These are phyloP conservation scores for Enteromius treurensis DNA, from an alignment of 2,797 vertebrate genomes.

Conservation along the genomic window DNA sequence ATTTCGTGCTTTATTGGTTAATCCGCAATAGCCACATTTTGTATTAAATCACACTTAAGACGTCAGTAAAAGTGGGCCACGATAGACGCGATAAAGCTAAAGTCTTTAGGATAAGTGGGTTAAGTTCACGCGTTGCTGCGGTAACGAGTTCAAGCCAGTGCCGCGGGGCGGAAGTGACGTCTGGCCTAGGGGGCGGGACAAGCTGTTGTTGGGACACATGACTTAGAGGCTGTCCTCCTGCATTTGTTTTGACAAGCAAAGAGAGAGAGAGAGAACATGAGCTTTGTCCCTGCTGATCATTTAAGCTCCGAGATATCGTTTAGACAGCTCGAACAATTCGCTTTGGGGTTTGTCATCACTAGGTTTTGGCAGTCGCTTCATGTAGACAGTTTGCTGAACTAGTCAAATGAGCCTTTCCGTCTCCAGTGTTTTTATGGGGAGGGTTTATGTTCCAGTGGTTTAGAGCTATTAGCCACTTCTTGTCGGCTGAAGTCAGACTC, in stretches of 20 bases:
- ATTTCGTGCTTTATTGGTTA: not conserved
- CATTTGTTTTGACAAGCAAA: slow-evolving; percentile 87
- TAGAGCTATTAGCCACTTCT: slow-evolving; percentile 38
- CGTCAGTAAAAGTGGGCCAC: not conserved
- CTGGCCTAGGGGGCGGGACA: slow-evolving; percentile 60
- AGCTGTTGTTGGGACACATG: slow-evolving; percentile 88
- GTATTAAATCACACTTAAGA: not conserved
- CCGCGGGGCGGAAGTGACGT: slow-evolving; percentile 75
- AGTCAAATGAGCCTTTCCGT: not conserved
- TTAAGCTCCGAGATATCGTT: slow-evolving; percentile 22
- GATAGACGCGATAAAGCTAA: not conserved
- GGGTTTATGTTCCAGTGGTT: slow-evolving; percentile 22
- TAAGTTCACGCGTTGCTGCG: slow-evolving; percentile 73
- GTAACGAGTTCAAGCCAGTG: slow-evolving; percentile 74
- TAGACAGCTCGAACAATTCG: slow-evolving; percentile 15
- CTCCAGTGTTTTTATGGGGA: not conserved
- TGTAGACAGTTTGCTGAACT: not conserved
- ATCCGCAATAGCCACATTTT: not conserved
- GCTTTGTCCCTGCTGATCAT: slow-evolving; percentile 37
- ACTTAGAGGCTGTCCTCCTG: slow-evolving; percentile 72
- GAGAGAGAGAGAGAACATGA: slow-evolving; percentile 22
- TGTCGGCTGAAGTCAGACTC: slow-evolving; percentile 26
- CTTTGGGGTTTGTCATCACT: not conserved
- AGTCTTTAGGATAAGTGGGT: slow-evolving; percentile 23
- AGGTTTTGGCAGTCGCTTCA: not conserved